Evolutionary conservation across 1,140 invertebrate genomes (phyloP).

Genomic region (Pachypeltis micranthus): DNA sequence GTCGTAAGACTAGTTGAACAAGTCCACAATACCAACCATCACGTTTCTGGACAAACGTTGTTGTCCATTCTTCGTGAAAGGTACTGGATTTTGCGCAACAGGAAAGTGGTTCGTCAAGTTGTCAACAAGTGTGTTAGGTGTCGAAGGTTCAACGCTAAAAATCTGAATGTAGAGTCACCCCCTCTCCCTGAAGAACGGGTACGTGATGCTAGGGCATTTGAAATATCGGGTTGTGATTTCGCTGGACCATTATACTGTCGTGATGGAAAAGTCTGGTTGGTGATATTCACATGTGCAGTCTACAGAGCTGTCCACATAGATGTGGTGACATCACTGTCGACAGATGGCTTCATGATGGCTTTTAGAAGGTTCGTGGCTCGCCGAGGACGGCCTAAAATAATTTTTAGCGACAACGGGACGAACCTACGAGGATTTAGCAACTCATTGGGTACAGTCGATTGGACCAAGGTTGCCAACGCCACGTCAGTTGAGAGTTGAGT

Average conservation of each 20-base stretch:
- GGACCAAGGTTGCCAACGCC: conserved; percentile 20
- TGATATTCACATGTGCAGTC: conserved; percentile 32
- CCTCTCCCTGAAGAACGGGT: conserved; percentile 17
- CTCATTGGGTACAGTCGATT: conserved; percentile 22
- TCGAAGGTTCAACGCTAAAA: conserved; percentile 13
- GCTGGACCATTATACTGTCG: conserved; percentile 25
- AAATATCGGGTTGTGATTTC: conserved; percentile 26
- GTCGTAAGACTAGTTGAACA: not conserved
- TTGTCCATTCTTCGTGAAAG: not conserved
- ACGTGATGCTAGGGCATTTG: conserved; percentile 17
- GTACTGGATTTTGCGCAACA: not conserved
- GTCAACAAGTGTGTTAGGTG: conserved; percentile 19
- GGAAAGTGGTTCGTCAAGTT: conserved; percentile 13
- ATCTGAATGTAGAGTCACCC: conserved; percentile 11
- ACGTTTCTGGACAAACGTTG: not conserved
- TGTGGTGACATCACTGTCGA: conserved; percentile 29
- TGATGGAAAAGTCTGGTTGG: conserved; percentile 30
- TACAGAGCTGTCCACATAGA: no score
- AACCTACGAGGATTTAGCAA: conserved; percentile 31
- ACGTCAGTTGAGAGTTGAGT: conserved; percentile 25
- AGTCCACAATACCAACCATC: not conserved
- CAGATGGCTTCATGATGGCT: conserved; percentile 17
- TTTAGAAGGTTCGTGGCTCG: conserved; percentile 31
- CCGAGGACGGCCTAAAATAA: conserved; percentile 29
- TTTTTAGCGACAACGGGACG: conserved; percentile 36